Conservation (phyloP, 1,140 invertebrate species). For the Tetranychus urticae region DNA sequence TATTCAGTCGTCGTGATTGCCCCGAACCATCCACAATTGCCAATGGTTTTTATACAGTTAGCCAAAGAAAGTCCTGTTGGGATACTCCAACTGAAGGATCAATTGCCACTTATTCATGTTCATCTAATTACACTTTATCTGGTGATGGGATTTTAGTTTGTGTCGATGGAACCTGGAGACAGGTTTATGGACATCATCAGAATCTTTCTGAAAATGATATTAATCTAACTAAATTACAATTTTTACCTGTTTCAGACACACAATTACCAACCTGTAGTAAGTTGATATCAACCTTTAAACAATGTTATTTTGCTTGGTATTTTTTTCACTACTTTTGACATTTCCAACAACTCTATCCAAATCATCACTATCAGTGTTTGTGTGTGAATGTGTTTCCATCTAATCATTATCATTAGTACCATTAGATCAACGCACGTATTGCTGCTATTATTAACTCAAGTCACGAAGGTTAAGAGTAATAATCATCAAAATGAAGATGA, state of each 20-base stretch:
- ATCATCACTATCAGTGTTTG: too few relatives aligned
- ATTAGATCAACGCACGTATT: too few relatives aligned
- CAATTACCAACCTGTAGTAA: background rate
- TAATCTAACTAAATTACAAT: background rate
- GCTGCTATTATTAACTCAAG: too few relatives aligned
- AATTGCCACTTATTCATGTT: conserved; percentile 8
- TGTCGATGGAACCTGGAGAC: conserved; percentile 10
- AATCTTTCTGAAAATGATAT: background rate
- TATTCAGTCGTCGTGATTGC: conserved; percentile 14
- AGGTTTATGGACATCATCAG: too few relatives aligned
- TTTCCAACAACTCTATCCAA: too few relatives aligned
- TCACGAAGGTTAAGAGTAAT: too few relatives aligned
- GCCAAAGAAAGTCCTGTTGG: conserved; percentile 11
- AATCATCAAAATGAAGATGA: too few relatives aligned
- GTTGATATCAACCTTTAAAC: background rate
- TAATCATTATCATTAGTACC: too few relatives aligned
- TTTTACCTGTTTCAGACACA: background rate
- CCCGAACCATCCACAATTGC: conserved; percentile 1
- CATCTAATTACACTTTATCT: conserved; percentile 5
- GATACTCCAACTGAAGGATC: conserved; percentile 10
- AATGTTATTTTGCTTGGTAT: background rate
- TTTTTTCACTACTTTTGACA: too few relatives aligned
- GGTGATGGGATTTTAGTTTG: conserved; percentile 9
- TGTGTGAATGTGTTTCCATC: too few relatives aligned
- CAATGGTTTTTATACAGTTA: conserved; percentile 12